Base-by-base conservation (phyloP, 2,797 vertebrate genomes). In the Semaprochilodus insignis region DNA sequence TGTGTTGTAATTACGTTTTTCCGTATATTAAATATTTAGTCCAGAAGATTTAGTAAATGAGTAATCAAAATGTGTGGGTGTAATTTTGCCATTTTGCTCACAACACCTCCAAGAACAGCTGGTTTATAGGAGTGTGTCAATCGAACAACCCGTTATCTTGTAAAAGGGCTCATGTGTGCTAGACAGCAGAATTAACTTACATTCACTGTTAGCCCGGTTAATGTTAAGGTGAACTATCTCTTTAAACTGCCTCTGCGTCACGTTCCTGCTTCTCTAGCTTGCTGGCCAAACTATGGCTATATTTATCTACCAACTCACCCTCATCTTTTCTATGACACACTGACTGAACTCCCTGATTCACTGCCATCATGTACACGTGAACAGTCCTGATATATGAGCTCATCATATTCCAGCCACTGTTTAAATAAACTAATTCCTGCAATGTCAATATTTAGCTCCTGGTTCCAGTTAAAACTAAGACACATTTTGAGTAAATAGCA, bases 241-340 rank as follows among this genome's bases (percentile, higher is more conserved):
- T 80, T 55, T 80, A 83, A 83, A 79, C 17, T 17, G 73, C 31
- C 72, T 57, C 27, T 51, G 40, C 72, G 51, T 71, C 80, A 60
- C 27, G 48, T 16, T 23, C 31, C 21, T 60, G 73, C 21, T 52
- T 34, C 63, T 27, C 62, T 81, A 48, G 62, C 23, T 51, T 34
- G 31, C 63, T 52, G 60, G 19, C 40, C 75, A 78, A 59, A 25
- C 63, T 63, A 69, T 25, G 13, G 36, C 78, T 78, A 78, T 85
- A 81, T 85, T 85, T 85, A 82, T 81, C 63, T 48, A 13, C 31
- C 71, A 59, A 69, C 74, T 83, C 79, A 65, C 70, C 14, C 66
- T 74, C 7, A 48, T 31, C 52, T 77, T 40, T 44, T 63, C 84
- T n/a, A 23, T 85, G 84, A 85, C 85, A 76, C 84, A 83, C 48